Evolutionary conservation across 2,888 invertebrate species (phyloP), one percentile per base, ranked within the genome.

Genomic region (Caenorhabditis sp.): DNA sequence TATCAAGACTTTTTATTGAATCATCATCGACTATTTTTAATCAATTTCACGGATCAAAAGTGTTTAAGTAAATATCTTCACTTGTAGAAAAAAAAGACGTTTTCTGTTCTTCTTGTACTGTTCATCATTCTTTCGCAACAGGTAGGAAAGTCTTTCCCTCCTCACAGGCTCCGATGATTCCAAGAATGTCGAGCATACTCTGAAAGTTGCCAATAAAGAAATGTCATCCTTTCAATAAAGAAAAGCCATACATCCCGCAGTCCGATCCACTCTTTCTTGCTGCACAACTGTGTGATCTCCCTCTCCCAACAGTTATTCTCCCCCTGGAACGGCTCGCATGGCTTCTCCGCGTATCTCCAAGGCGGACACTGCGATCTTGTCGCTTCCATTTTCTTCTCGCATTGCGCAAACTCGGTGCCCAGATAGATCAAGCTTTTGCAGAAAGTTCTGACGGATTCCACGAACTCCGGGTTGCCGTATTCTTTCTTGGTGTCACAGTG

Each of bases 221-320:
- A n/a, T n/a, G n/a, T n/a, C n/a, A n/a, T n/a, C n/a, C n/a, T n/a
- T n/a, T n/a, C n/a, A n/a, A n/a, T n/a, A 3, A n/a, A 47, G 40
- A 15, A 20, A 37, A 9, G 24, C 5, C 53, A 50, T n/a, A 55
- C 65, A 37, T 55, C n/a, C 50, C 40, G 35, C 37, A 67, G 18
- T 26, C 53, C 26, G 24, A 32, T 15, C 56, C 56, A 56, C 47
- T 44, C 32, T 8, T 47, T 15, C 4, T 20, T 8, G 2, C 47
- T 47, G 32, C 68, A 68, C 11, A 11, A 2, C 13, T 56, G 47
- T 8, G 28, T 47, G 6, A 68, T 4, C 24, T 55, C 53, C 40
- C 37, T 53, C 11, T 65, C 37, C 13, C 47, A 13, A 65, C 65
- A 65, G n/a, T 37, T 15, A 26, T 65, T 40, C 11, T 35, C 13